These are phyloP conservation scores for Neuroscelio doddi DNA, from an alignment of 2,888 invertebrate genomes.

Conservation along the genomic window DNA sequence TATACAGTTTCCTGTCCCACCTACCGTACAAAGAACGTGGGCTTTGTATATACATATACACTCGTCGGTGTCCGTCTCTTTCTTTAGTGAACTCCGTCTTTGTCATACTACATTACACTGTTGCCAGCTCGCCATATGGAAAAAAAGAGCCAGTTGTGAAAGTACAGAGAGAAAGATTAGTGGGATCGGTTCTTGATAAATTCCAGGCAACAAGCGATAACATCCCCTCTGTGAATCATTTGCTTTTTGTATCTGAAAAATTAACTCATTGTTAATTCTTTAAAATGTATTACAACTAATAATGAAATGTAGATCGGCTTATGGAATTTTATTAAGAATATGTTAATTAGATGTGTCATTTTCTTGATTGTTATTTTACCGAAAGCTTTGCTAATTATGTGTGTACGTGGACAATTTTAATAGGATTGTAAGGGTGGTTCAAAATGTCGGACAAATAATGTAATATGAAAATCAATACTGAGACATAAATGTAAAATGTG, in stretches of 20 bases:
- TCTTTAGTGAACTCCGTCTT: constrained; percentile 4
- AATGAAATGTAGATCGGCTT: background rate
- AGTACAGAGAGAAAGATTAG: constrained; percentile 54
- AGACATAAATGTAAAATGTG: constrained; percentile 6
- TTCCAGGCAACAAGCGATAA: constrained; percentile 35
- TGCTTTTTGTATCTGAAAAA: constrained; percentile 5
- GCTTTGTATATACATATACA: constrained; percentile 44
- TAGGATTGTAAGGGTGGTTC: background rate
- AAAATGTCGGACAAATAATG: constrained; percentile 15
- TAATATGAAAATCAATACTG: constrained; percentile 45
- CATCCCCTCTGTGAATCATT: constrained; percentile 24
- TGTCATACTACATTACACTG: constrained; percentile 30
- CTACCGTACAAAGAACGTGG: constrained; percentile 55
- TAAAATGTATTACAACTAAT: constrained; percentile 17
- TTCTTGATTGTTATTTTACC: background rate
- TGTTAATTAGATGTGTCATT: too few relatives aligned
- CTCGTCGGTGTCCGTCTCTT: background rate
- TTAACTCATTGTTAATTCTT: constrained; percentile 17
- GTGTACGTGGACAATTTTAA: too few relatives aligned
- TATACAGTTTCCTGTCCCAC: constrained; percentile 51
- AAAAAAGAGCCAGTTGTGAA: constrained; percentile 61
- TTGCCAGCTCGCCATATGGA: constrained; percentile 48
- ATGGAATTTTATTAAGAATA: too few relatives aligned
- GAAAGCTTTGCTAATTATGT: too few relatives aligned
- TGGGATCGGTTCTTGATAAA: constrained; percentile 34